Conservation (phyloP, 2,113 vertebrate genomes). For the Corythornis cristatus region DNA sequence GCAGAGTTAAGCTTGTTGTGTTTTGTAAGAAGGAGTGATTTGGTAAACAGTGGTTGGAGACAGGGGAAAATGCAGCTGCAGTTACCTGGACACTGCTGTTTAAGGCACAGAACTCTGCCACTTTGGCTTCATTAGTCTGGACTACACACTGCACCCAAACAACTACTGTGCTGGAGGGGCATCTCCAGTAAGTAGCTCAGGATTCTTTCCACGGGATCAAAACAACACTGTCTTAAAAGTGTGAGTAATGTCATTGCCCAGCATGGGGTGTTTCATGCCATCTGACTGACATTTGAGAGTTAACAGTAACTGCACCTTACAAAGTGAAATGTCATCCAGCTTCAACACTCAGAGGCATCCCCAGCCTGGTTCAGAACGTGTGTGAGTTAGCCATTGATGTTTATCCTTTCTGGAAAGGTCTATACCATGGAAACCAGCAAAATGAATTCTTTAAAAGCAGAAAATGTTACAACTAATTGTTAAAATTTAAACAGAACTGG, state of each 20-base stretch:
- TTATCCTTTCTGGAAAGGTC: not conserved
- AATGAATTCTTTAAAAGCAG: not conserved
- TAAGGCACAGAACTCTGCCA: no score
- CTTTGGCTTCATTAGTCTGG: no score
- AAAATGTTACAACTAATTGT: not conserved
- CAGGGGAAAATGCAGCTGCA: no score
- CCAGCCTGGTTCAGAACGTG: not conserved
- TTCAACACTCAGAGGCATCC: not conserved
- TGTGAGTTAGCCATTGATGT: not conserved
- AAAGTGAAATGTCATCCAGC: conserved; percentile 8
- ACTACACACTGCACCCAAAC: not conserved
- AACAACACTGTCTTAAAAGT: not conserved
- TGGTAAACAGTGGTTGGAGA: no score
- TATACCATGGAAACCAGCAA: not conserved
- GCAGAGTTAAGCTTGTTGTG: no score
- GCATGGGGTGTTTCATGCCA: not conserved
- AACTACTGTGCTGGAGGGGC: not conserved
- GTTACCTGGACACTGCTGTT: no score
- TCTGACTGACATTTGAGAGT: conserved; percentile 23
- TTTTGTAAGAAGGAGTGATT: no score
- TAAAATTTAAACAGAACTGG: conserved; percentile 7
- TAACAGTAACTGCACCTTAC: conserved; percentile 10
- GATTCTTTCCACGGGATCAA: not conserved
- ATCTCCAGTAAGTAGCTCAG: not conserved
- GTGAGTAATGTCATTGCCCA: not conserved